These are phyloP conservation scores for Acromyrmex charruanus DNA, from an alignment of 1,140 invertebrate species.

Conservation along the genomic window DNA sequence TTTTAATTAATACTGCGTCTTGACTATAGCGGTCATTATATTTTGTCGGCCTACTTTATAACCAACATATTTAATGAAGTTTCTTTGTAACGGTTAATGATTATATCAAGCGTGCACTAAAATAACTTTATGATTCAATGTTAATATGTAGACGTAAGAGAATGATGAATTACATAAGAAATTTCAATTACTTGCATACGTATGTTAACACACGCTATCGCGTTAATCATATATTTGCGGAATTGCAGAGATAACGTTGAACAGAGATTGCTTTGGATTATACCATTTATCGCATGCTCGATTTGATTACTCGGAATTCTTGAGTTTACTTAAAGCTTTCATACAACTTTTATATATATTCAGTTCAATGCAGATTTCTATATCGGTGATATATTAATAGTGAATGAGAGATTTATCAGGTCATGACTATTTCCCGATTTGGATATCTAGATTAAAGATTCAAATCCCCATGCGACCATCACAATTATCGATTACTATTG, in stretches of 20 bases:
- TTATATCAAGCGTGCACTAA: background rate
- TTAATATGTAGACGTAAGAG: background rate
- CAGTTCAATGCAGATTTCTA: background rate
- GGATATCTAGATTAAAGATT: conserved; percentile 27
- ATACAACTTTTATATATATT: conserved; percentile 17
- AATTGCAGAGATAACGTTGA: conserved; percentile 24
- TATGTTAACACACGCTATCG: background rate
- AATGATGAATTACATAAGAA: conserved; percentile 1
- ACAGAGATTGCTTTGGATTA: background rate
- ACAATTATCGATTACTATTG: conserved; percentile 37
- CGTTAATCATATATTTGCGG: background rate
- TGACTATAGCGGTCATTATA: conserved; percentile 20
- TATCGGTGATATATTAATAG: background rate
- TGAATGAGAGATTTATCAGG: background rate
- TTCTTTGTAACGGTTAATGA: conserved; percentile 8
- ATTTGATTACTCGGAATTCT: conserved; percentile 7
- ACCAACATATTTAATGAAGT: background rate
- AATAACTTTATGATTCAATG: background rate
- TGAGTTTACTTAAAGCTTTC: conserved; percentile 5
- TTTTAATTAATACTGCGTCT: conserved; percentile 41
- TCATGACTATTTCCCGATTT: background rate
- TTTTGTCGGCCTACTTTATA: conserved; percentile 14
- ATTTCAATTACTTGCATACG: conserved; percentile 6
- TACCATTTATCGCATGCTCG: background rate
- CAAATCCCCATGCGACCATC: background rate